Evolutionary conservation across 2,113 vertebrate genomes (phyloP), one percentile per base, ranked within the genome.

Genomic region (Urocynchramus pylzowi): DNA sequence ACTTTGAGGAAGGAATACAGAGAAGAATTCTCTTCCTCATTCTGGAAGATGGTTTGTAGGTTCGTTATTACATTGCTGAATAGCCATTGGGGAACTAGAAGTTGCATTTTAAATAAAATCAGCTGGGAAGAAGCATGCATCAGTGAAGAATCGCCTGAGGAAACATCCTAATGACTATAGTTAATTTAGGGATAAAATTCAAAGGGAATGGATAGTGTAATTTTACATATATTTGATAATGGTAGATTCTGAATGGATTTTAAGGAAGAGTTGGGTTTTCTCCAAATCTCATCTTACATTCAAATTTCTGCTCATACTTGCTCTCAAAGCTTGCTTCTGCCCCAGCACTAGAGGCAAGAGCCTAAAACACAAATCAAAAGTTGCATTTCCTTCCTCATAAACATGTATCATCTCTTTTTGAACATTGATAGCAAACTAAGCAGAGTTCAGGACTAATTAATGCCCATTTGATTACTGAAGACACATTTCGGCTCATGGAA

Each of bases 51-150:
- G 28, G 57, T 63, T 90, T 67, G 39, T 84, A 71, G 69, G 67
- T 70, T 44, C 18, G 3, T 7, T 77, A 17, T 74, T 86, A 49
- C 27, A 73, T 67, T 76, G 73, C 65, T 67, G 79, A 86, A 50
- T 45, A 90, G 71, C 53, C 71, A 16, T 1, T 16, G 39, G 64
- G 89, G 80, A 89, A 78, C 47, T 59, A 39, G 27, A 67, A 78
- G 52, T n/a, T 78, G 68, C 60, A 39, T 86, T 89, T 95, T 75
- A 75, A 93, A 56, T 60, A 60, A 95, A 89, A 93, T 78, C 60
- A 78, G 19, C 60, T 59, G 49, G 54, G 59, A 92, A 86, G 71
- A 80, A 67, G 21, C 21, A 70, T 59, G 63, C 41, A 71, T 80
- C 50, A 86, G 47, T 74, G 71, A 93, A 73, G 68, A 83, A 74